Evolutionary conservation across 2,113 vertebrate species (phyloP).

Genomic region (Cryptomyrus ogoouensis): DNA sequence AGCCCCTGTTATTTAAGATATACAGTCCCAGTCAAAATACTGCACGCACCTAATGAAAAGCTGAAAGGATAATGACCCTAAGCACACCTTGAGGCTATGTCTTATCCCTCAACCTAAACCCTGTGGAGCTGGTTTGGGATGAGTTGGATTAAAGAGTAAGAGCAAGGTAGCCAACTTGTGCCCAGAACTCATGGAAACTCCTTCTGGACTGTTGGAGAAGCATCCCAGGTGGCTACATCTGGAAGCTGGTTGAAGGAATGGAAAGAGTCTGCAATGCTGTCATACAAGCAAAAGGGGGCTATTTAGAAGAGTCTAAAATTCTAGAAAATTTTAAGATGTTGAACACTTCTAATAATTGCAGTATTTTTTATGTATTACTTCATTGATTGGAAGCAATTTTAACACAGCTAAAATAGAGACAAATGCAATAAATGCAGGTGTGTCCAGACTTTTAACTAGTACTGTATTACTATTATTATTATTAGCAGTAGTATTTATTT

Average conservation of each 20-base stretch:
- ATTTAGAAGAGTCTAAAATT: neutral
- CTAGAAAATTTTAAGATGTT: neutral
- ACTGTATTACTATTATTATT: neutral
- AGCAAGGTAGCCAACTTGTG: neutral
- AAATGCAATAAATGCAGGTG: neutral
- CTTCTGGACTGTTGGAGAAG: neutral
- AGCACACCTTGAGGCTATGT: neutral
- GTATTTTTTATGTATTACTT: neutral
- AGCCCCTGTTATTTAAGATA: neutral
- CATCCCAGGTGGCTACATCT: neutral
- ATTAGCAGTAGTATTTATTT: neutral
- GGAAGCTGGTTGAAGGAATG: neutral
- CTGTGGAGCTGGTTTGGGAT: neutral
- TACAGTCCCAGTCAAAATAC: neutral
- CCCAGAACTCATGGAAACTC: neutral
- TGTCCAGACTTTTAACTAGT: neutral
- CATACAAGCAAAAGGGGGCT: neutral
- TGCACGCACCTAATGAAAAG: neutral
- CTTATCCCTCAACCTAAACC: neutral
- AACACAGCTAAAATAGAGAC: neutral
- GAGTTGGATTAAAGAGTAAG: neutral
- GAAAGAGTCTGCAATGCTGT: neutral
- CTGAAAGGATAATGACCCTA: neutral
- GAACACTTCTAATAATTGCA: neutral
- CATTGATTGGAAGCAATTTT: neutral